Base-by-base conservation (phyloP, 2,113 vertebrate species). In the Oryzias celebensis region DNA sequence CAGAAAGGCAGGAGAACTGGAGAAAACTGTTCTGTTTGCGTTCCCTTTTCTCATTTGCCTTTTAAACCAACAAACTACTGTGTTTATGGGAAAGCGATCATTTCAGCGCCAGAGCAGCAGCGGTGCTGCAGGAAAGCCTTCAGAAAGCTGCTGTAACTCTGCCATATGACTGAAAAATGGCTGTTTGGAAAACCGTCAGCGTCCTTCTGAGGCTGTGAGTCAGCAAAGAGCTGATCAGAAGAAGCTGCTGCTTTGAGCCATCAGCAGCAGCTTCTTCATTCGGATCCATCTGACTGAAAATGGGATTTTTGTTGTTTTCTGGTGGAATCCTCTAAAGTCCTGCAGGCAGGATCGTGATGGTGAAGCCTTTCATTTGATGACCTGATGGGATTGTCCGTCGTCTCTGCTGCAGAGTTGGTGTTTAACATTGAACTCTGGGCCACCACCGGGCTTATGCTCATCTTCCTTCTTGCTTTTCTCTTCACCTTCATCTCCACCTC, bases 321-420 rank as follows among this genome's bases (percentile, higher is more conserved):
- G 7, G 53, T 52, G 65, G 65, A 60, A 62, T 73, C 62, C 60
- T 20, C 14, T 66, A 62, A 59, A 79, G 64, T 71, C 74, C 76
- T 73, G 7, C 3, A 67, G 82, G 84, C 71, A 26, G 66, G 74
- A 45, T 47, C 71, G 76, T 85, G 69, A 83, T 60, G 73, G 69
- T 71, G 76, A 74, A 78, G 73, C 75, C 75, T 80, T 74, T 85
- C 78, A 84, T 83, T 78, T 78, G 80, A 85, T 87, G 80, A 77
- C 20, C 69, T 65, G 78, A 82, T 86, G 82, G 72, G 76, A 83
- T 87, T 81, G 71, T 64, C 76, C 52, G 79, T 58, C 59, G 23
- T 82, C 71, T 78, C 72, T 84, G 53, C 75, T 66, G 68, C 69
- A 52, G 56, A 42, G 47, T 58, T n/a, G 2, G 71, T 66, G 64